A percentile compares a stretch with the other conserved stretches of the same genome.
Conservation (phyloP, 2,113 vertebrate species). For the Eulemur rufifrons region DNA sequence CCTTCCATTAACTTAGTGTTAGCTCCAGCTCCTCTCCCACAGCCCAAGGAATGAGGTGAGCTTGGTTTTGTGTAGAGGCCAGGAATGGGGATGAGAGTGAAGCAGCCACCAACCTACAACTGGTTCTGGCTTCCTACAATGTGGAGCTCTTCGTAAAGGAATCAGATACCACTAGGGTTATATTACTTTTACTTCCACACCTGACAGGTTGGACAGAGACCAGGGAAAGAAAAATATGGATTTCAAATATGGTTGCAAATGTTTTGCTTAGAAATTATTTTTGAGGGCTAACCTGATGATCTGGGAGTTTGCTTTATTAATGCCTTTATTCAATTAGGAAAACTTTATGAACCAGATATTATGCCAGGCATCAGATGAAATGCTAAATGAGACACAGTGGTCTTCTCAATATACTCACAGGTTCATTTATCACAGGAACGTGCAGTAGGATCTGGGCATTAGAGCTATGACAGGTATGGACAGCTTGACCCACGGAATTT, state of each 20-base stretch:
- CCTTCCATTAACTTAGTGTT: neutral
- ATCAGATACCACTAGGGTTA: neutral
- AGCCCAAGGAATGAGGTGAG: neutral
- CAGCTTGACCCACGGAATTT: neutral
- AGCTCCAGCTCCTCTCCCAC: neutral
- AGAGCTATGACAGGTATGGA: neutral
- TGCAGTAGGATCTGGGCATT: neutral
- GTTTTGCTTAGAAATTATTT: neutral
- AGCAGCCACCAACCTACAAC: no score
- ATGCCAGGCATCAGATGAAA: neutral
- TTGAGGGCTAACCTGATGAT: neutral
- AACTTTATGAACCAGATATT: neutral
- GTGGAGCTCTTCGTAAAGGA: neutral
- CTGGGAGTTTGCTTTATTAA: neutral
- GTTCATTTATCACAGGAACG: accelerated
- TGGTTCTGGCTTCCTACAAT: neutral
- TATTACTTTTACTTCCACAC: neutral
- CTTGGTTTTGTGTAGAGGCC: neutral
- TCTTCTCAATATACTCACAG: neutral
- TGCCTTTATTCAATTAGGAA: neutral
- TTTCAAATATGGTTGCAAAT: neutral
- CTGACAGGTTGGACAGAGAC: neutral
- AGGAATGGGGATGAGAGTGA: neutral
- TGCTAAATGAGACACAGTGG: neutral
- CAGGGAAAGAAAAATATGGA: neutral